Conservation (phyloP, 2,888 invertebrate genomes). For the Holacanthella duospinosa region DNA sequence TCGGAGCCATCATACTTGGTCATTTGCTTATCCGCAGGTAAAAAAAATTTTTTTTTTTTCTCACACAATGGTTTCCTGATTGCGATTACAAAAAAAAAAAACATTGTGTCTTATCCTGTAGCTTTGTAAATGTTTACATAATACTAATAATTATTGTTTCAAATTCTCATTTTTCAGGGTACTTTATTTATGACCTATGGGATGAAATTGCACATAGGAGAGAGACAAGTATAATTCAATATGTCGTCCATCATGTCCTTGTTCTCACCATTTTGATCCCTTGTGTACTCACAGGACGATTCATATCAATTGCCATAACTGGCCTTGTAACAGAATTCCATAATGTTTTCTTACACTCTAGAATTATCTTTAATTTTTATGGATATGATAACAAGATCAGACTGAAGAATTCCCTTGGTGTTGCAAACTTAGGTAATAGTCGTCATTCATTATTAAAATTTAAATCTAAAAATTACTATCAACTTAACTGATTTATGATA, state of each 20-base stretch:
- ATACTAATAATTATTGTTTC: too few species aligned
- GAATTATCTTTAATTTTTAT: conserved; percentile 5
- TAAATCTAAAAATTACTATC: neutral
- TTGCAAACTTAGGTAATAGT: conserved; percentile 5
- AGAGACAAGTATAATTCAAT: neutral
- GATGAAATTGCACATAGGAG: conserved; percentile 7
- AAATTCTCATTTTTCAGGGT: neutral
- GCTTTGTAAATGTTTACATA: too few species aligned
- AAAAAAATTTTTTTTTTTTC: neutral
- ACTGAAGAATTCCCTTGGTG: conserved; percentile 4
- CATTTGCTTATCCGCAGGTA: conserved; percentile 11
- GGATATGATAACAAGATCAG: neutral
- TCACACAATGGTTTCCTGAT: too few species aligned
- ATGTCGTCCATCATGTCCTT: conserved; percentile 8
- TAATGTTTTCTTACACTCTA: conserved; percentile 9
- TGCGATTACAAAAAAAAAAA: too few species aligned
- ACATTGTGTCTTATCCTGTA: too few species aligned
- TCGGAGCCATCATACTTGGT: conserved; percentile 7
- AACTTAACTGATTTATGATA: neutral
- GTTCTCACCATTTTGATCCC: conserved; percentile 1
- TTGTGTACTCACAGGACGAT: neutral
- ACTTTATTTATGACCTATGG: conserved; percentile 10
- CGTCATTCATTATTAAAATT: neutral
- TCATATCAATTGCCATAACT: conserved; percentile 5
- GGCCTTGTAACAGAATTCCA: conserved; percentile 10